Percentiles rank a stretch among this genome's conserved stretches.
Conservation (phyloP, 2,888 invertebrate species). For the Phengaris alcon region DNA sequence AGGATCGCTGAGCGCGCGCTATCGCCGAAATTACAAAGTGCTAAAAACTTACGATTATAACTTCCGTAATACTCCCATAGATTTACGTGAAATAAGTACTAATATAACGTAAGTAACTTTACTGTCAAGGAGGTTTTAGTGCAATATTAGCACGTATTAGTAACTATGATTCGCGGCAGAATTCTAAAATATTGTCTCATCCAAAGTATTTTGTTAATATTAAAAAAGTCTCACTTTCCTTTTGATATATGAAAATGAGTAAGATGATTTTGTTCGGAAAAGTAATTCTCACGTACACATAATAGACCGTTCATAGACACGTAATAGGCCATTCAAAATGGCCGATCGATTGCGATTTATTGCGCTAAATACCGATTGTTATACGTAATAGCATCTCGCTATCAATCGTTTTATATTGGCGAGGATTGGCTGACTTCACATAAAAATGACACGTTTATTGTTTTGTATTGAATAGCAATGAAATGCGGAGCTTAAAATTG, state of each 20-base stretch:
- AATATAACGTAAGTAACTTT: too few species aligned
- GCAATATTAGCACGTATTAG: too few species aligned
- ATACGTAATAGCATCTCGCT: not conserved
- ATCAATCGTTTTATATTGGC: conserved; percentile 13
- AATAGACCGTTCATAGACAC: not conserved
- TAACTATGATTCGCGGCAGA: too few species aligned
- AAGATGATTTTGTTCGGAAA: not conserved
- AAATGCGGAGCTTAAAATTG: not conserved
- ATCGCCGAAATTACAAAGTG: too few species aligned
- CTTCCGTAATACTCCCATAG: too few species aligned
- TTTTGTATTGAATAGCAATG: conserved; percentile 4
- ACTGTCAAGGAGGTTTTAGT: too few species aligned
- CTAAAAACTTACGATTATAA: too few species aligned
- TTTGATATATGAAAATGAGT: not conserved
- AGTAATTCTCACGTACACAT: not conserved
- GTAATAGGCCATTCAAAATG: conserved; percentile 2
- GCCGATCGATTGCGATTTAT: not conserved
- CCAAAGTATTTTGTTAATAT: not conserved
- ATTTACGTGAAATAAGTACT: too few species aligned
- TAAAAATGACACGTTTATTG: conserved; percentile 10
- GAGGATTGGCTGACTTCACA: conserved; percentile 2
- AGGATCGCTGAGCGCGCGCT: too few species aligned
- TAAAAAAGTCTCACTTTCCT: not conserved
- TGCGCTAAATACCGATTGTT: not conserved
- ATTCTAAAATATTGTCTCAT: too few species aligned